Percentiles rank a stretch among this genome's conserved stretches.
These are phyloP conservation scores for Dicerorhinus sumatrensis DNA, from an alignment of 2,113 vertebrate species.

Conservation along the genomic window DNA sequence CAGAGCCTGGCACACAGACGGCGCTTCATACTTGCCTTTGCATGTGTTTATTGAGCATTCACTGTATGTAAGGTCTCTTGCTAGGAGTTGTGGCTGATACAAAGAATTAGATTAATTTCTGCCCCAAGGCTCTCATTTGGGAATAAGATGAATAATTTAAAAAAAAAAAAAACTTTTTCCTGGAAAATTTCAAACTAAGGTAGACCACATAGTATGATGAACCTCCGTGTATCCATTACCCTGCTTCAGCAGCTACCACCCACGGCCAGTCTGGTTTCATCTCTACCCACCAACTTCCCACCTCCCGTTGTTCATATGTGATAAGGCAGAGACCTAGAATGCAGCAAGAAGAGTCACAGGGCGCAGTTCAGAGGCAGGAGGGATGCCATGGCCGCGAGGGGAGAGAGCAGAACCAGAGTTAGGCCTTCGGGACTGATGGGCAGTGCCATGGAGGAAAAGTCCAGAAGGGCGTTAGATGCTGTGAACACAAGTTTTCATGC, in stretches of 20 bases:
- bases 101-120: neutral
- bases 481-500: neutral
- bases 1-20: neutral
- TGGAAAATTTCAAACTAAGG: neutral
- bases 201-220: neutral
- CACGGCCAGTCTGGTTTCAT: rapidly evolving
- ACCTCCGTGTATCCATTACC: neutral
- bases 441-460: neutral
- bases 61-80: neutral
- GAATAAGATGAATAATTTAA: neutral
- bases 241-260: neutral
- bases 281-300: neutral
- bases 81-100: neutral
- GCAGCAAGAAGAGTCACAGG: too few species aligned
- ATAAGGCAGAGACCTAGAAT: neutral
- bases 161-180: neutral
- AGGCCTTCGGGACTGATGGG: neutral
- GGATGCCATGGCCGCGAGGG: neutral
- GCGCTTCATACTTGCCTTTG: neutral
- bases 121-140: neutral
- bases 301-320: neutral
- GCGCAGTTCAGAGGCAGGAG: neutral
- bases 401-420: neutral
- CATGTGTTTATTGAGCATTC: neutral
- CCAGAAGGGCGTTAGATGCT: neutral